Evolutionary conservation across 2,797 vertebrate genomes (phyloP).

Genomic region (Hoplostethus mediterraneus): DNA sequence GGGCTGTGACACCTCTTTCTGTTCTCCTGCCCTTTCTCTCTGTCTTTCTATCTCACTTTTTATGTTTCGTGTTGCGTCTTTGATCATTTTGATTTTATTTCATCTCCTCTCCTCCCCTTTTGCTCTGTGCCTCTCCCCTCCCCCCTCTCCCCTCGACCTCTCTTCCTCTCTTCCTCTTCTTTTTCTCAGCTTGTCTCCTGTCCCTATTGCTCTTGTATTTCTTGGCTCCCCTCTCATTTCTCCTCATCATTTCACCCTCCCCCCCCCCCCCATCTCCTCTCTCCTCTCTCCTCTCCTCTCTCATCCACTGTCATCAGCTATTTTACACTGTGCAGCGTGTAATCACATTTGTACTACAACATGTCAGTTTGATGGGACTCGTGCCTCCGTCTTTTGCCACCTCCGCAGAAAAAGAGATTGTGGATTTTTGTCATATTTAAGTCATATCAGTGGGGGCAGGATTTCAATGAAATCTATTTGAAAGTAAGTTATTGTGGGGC

Average conservation of each 20-base stretch:
- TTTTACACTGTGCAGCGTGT: constrained; percentile 66
- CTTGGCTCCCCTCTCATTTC: constrained; percentile 6
- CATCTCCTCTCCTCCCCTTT: background rate
- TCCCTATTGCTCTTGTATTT: too few relatives aligned
- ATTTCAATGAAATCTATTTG: constrained; percentile 57
- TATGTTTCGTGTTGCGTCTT: background rate
- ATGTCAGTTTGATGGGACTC: constrained; percentile 76
- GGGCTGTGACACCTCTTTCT: background rate
- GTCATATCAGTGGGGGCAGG: constrained; percentile 59
- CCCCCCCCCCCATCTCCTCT: constrained; percentile 9
- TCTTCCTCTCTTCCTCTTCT: background rate
- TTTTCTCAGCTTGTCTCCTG: constrained; percentile 8
- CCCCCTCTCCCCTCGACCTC: background rate
- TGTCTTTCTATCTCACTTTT: background rate
- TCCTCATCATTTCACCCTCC: background rate
- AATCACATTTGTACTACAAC: constrained; percentile 81
- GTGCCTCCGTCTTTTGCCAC: constrained; percentile 70
- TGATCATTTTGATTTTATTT: constrained; percentile 27
- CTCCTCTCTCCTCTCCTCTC: constrained; percentile 23
- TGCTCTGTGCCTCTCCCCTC: background rate
- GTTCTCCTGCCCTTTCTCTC: background rate
- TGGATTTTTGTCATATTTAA: constrained; percentile 70
- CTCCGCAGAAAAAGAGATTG: constrained; percentile 75
- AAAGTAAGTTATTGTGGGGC: constrained; percentile 54
- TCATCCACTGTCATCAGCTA: constrained; percentile 56